Conservation (phyloP, 1,140 invertebrate genomes). For the Zaprionus capensis region DNA sequence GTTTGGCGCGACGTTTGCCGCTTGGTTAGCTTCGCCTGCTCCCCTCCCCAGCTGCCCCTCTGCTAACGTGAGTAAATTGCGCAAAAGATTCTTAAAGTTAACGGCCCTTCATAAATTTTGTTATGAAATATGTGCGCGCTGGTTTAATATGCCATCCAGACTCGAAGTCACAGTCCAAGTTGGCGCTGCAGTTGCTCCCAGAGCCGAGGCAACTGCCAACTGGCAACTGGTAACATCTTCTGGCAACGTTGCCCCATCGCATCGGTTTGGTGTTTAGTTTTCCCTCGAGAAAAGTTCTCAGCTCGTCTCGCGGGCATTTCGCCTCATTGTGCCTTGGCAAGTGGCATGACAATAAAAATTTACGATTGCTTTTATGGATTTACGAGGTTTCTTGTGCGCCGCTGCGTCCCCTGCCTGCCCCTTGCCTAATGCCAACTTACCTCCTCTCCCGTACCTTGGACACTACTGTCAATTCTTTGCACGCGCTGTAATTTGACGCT, state of each 20-base stretch:
- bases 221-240: constrained; percentile 49
- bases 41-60: not conserved
- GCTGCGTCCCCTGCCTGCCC: constrained; percentile 7
- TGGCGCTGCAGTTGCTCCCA: not conserved
- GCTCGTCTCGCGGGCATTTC: constrained; percentile 53
- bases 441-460: not conserved
- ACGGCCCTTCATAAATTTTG: constrained; percentile 82
- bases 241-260: constrained; percentile 1
- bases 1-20: constrained; percentile 52
- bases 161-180: not conserved
- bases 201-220: constrained; percentile 13
- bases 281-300: constrained; percentile 81
- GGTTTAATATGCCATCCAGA: constrained; percentile 69
- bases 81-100: constrained; percentile 82
- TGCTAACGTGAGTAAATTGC: constrained; percentile 63
- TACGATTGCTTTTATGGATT: constrained; percentile 82
- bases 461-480: constrained; percentile 25
- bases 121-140: constrained; percentile 80
- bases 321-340: constrained; percentile 56
- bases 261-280: constrained; percentile 50
- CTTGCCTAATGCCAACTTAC: not conserved
- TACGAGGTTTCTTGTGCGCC: constrained; percentile 68
- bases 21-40: not conserved
- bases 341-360: constrained; percentile 82
- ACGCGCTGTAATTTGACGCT: constrained; percentile 75